phyloP scores from a whole-genome alignment of 2,888 invertebrate species.

The Trichogramma dendrolimi region DNA sequence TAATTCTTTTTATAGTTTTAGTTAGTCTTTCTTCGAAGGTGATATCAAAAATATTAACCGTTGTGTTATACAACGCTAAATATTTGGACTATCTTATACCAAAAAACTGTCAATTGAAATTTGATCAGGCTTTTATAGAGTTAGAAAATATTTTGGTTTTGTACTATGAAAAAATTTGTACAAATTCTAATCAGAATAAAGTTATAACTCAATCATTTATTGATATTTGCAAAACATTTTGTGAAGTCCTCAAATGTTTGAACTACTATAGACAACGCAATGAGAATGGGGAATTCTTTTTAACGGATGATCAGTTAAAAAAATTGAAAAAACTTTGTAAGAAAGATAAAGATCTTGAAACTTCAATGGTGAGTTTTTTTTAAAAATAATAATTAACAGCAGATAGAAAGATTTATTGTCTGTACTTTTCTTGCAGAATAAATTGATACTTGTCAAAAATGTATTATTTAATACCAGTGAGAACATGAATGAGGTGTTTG shows the following conservation, averaged over 20 bases:
- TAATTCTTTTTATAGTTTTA: slow-evolving; percentile 13
- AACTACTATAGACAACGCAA: slow-evolving; percentile 38
- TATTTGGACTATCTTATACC: slow-evolving; percentile 36
- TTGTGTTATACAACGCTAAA: slow-evolving; percentile 38
- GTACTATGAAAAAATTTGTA: slow-evolving; percentile 32
- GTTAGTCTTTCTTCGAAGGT: slow-evolving; percentile 27
- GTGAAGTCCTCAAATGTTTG: slow-evolving; percentile 35
- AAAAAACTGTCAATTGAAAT: slow-evolving; percentile 35
- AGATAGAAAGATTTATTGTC: not conserved
- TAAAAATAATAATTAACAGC: slow-evolving; percentile 7
- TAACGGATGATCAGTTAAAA: slow-evolving; percentile 37
- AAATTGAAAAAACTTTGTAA: slow-evolving; percentile 34
- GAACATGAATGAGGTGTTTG: slow-evolving; percentile 15
- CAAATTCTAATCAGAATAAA: slow-evolving; percentile 3
- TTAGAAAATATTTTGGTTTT: slow-evolving; percentile 35
- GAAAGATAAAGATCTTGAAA: slow-evolving; percentile 32
- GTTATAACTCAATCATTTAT: slow-evolving; percentile 26
- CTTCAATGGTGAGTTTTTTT: slow-evolving; percentile 35
- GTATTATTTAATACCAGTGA: slow-evolving; percentile 5
- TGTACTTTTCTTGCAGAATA: slow-evolving; percentile 14
- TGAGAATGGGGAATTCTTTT: slow-evolving; percentile 29
- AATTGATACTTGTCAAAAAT: slow-evolving; percentile 13
- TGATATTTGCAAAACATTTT: slow-evolving; percentile 37
- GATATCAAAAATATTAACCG: slow-evolving; percentile 35
- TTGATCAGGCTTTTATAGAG: slow-evolving; percentile 37